Percentiles rank a stretch among this genome's conserved stretches.
These are phyloP conservation scores for Lontra canadensis DNA, from an alignment of 2,113 vertebrate species.

Conservation along the genomic window DNA sequence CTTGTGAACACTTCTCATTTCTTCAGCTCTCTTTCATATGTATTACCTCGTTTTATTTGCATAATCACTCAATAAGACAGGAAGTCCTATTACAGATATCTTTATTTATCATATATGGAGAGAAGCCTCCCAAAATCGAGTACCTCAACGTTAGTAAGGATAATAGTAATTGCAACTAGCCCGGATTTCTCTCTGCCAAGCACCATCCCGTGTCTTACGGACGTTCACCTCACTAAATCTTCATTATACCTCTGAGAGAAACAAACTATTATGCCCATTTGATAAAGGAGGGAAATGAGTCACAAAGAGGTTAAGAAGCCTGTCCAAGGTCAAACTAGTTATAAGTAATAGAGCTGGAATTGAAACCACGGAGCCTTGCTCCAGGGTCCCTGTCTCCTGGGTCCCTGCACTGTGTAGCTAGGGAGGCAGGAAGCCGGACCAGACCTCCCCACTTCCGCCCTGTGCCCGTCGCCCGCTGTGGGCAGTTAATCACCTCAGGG, in stretches of 20 bases:
- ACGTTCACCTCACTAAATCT: neutral
- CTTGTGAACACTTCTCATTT: neutral
- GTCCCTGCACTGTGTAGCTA: too few species aligned
- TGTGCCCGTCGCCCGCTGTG: neutral
- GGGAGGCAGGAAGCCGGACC: neutral
- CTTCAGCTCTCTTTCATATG: slow-evolving; percentile 2
- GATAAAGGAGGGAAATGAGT: neutral
- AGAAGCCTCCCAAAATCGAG: neutral
- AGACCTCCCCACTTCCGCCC: neutral
- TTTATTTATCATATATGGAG: neutral
- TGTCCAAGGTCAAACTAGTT: neutral
- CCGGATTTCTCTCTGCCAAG: neutral
- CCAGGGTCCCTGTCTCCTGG: neutral
- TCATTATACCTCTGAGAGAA: neutral
- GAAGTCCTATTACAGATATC: neutral
- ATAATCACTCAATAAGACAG: neutral
- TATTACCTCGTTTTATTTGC: neutral
- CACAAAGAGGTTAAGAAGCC: neutral
- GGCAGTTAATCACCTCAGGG: neutral
- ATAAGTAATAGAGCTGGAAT: neutral
- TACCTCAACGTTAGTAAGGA: neutral
- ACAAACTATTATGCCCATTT: neutral
- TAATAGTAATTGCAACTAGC: neutral
- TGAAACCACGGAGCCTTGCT: neutral
- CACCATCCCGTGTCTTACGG: neutral